Evolutionary conservation across 2,797 vertebrate genomes (phyloP).

Genomic region (Euthynnus affinis): DNA sequence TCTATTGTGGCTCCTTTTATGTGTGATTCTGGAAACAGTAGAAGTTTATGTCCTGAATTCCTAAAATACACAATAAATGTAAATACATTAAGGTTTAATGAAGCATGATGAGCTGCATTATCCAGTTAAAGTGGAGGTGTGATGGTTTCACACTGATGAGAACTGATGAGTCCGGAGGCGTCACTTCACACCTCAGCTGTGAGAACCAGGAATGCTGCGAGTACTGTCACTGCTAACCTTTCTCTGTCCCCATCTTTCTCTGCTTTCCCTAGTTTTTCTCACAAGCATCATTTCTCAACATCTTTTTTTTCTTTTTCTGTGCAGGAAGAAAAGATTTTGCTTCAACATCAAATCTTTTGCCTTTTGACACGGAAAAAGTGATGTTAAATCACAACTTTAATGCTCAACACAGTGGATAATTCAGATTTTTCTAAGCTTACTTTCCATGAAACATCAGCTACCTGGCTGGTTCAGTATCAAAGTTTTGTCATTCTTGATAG

Average conservation of each 20-base stretch:
- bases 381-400: conserved; percentile 4
- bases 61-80: conserved; percentile 31
- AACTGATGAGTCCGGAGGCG: conserved; percentile 78
- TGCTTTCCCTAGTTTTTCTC: neutral
- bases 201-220: conserved; percentile 71
- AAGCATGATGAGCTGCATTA: conserved; percentile 77
- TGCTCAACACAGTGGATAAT: conserved; percentile 4
- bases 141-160: conserved; percentile 78
- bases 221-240: conserved; percentile 19
- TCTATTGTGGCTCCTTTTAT: neutral
- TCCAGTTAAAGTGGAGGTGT: conserved; percentile 78
- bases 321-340: neutral
- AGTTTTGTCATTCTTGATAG: neutral
- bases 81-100: conserved; percentile 73
- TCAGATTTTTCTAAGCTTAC: neutral
- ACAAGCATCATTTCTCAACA: too few relatives aligned
- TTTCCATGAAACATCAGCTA: neutral
- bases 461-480: conserved; percentile 7
- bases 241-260: neutral
- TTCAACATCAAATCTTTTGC: neutral
- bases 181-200: conserved; percentile 83
- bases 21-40: neutral
- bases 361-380: neutral
- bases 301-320: neutral
- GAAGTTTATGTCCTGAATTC: neutral